These are phyloP conservation scores for Ectropis grisescens DNA, from an alignment of 1,140 invertebrate genomes.

Conservation along the genomic window DNA sequence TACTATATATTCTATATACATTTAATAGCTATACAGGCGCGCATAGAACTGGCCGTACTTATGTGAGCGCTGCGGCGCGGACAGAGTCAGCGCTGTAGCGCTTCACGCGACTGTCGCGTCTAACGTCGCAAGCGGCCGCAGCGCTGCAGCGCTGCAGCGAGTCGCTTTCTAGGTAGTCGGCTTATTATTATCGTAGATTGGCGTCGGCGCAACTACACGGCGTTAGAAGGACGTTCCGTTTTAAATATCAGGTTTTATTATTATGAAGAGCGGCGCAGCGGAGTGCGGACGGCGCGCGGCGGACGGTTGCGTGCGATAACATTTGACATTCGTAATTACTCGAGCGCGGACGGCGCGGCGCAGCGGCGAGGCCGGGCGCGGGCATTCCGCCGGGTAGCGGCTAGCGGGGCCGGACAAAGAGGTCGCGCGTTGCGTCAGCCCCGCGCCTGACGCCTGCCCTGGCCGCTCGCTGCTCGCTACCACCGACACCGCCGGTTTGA, in stretches of 20 bases:
- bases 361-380: slow-evolving; percentile 38
- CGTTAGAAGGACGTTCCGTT: slow-evolving; percentile 71
- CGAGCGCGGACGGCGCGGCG: slow-evolving; percentile 38
- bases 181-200: slow-evolving; percentile 71
- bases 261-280: slow-evolving; percentile 67
- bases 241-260: slow-evolving; percentile 71
- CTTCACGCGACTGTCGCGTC: slow-evolving; percentile 25
- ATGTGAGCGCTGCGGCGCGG: slow-evolving; percentile 60
- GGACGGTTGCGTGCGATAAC: slow-evolving; percentile 66
- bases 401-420: slow-evolving; percentile 57
- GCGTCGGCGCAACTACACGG: slow-evolving; percentile 70
- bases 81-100: slow-evolving; percentile 37
- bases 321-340: slow-evolving; percentile 68
- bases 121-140: slow-evolving; percentile 17
- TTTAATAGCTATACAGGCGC: slow-evolving; percentile 71
- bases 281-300: slow-evolving; percentile 52
- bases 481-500: too few relatives aligned
- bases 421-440: slow-evolving; percentile 62
- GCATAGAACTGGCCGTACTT: slow-evolving; percentile 70
- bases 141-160: slow-evolving; percentile 41
- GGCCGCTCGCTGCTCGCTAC: slow-evolving; percentile 3
- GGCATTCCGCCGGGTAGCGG: slow-evolving; percentile 39
- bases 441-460: slow-evolving; percentile 15
- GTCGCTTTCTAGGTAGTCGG: slow-evolving; percentile 37
- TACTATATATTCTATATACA: slow-evolving; percentile 71